Base-by-base conservation (phyloP, 1,140 invertebrate species). In the Leptinotarsa texana region DNA sequence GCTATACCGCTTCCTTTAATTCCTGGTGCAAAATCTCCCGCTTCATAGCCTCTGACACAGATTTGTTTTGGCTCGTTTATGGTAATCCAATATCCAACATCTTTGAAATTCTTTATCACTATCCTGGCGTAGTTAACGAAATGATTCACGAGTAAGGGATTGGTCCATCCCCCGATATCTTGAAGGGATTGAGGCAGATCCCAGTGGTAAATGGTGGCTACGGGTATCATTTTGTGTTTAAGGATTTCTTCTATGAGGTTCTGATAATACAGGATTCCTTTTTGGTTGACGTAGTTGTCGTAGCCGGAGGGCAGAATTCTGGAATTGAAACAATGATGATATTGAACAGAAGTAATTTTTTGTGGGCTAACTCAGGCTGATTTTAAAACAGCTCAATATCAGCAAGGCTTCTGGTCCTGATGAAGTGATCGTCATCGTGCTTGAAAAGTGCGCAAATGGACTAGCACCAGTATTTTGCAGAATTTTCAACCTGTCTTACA, bases 251-350 rank as follows among this genome's bases (percentile, higher is more conserved):
- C 83, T 13, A 92, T 88, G 0, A 93, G 80, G 27, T 88, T 87
- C 73, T 91, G 89, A 82, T 93, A 92, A 79, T 92, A 92, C 4
- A 86, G 81, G 3, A 90, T 79, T n/a, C 91, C 91, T 71, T 88
- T 87, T 42, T 87, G 83, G 79, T 92, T 92, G 0, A 91, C 77
- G n/a, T 85, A 74, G 76, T 88, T 85, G 3, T 83, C 79, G 42
- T 61, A 78, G 22, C 81, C 81, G 1, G 22, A 70, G 13, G 81
- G 81, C 13, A 82, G 68, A 13, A 82, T 69, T 22, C 68, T 69
- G 6, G 57, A 69, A 69, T 57, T 42, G 8, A 42, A 42, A 42
- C 8, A 42, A 42, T 42, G 33, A 42, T 42, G 8, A 42, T 42
- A 42, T 0, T 42, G 33, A 11, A 42, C 33, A 42, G 8, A 0